phyloP scores from a whole-genome alignment of 2,888 invertebrate genomes.

The Busseola fusca region DNA sequence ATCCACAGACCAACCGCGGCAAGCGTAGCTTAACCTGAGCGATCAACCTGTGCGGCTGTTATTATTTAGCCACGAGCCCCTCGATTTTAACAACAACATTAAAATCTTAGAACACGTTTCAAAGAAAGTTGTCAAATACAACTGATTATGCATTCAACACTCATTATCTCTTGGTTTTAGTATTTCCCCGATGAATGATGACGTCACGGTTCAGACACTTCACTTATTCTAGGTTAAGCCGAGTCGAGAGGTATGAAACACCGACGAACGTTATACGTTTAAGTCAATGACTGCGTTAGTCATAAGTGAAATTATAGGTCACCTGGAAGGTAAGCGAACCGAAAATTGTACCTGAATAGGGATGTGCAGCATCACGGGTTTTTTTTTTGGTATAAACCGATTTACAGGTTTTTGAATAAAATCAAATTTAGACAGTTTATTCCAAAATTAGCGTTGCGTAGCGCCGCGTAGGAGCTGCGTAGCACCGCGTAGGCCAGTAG shows the following conservation, averaged over 20 bases:
- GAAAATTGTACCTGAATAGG: slow-evolving; percentile 5
- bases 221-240: slow-evolving; percentile 40
- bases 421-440: not conserved
- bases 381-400: not conserved
- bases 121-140: slow-evolving; percentile 32
- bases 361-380: not conserved
- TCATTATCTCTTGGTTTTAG: slow-evolving; percentile 33
- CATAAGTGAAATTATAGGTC: slow-evolving; percentile 46
- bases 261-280: slow-evolving; percentile 6
- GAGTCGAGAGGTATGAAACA: slow-evolving; percentile 30
- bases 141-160: slow-evolving; percentile 25
- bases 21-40: no score
- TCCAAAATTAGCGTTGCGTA: not conserved
- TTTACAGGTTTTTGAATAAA: not conserved
- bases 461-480: not conserved
- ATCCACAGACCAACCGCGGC: no score
- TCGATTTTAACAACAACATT: not conserved
- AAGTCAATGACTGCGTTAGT: slow-evolving; percentile 47
- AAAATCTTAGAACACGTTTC: not conserved
- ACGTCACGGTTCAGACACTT: slow-evolving; percentile 39
- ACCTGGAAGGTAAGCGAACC: slow-evolving; percentile 20
- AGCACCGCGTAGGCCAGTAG: not conserved
- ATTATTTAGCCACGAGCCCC: no score
- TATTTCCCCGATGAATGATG: slow-evolving; percentile 29
- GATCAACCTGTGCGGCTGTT: no score